Percentiles rank a stretch among this genome's conserved stretches.
Conservation (phyloP, 2,888 invertebrate species). For the Leptogaster cylindrica region DNA sequence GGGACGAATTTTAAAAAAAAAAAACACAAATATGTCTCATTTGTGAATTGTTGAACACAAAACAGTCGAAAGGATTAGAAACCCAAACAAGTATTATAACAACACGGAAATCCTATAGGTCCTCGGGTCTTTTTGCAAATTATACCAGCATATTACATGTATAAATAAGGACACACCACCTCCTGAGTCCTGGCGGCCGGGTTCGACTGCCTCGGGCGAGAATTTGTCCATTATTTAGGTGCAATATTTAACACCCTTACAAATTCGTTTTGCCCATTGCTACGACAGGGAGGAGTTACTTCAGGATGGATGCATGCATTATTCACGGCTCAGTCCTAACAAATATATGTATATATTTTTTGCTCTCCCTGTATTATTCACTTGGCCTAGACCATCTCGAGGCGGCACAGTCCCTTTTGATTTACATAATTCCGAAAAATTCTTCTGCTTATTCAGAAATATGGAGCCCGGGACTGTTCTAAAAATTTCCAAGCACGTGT, state of each 20-base stretch:
- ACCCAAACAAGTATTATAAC: background rate
- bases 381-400: constrained; percentile 17
- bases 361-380: constrained; percentile 25
- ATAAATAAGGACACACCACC: constrained; percentile 15
- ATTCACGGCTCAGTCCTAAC: constrained; percentile 21
- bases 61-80: constrained; percentile 3
- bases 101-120: background rate
- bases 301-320: constrained; percentile 12
- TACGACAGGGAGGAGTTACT: background rate
- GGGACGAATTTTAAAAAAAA: too few relatives aligned
- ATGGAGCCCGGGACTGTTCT: constrained; percentile 11
- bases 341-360: too few relatives aligned
- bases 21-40: too few relatives aligned
- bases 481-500: constrained; percentile 22
- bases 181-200: background rate
- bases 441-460: constrained; percentile 22
- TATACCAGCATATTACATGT: constrained; percentile 22
- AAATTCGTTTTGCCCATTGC: background rate
- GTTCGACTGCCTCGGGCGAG: background rate
- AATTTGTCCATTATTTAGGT: constrained; percentile 33
- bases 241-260: constrained; percentile 25
- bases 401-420: constrained; percentile 23
- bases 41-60: too few relatives aligned
- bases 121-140: constrained; percentile 11
- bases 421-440: constrained; percentile 36